These are phyloP conservation scores for Cataglyphis livida DNA, from an alignment of 2,888 invertebrate genomes.

Conservation along the genomic window DNA sequence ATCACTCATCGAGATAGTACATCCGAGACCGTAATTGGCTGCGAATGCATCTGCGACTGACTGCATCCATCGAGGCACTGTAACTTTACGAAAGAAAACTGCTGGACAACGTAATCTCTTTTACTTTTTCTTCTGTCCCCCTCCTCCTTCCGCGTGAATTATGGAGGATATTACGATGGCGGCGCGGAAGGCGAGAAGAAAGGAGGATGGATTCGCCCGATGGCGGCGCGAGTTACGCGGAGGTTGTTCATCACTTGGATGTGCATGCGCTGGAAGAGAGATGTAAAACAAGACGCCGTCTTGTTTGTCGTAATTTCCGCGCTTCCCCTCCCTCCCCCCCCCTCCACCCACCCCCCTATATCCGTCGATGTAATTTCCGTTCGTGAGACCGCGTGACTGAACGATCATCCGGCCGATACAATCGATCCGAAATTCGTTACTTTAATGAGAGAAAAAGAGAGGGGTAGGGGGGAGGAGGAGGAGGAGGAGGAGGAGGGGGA, in stretches of 20 bases:
- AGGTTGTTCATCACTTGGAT: slow-evolving; percentile 41
- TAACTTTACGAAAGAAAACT: slow-evolving; percentile 33
- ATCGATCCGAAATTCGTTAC: slow-evolving; percentile 20
- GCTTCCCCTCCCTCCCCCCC: background rate
- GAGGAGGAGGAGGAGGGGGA: background rate
- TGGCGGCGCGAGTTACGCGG: slow-evolving; percentile 59
- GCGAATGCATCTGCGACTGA: slow-evolving; percentile 45
- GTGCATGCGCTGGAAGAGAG: slow-evolving; percentile 11
- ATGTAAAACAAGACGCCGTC: slow-evolving; percentile 56
- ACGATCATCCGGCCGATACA: background rate
- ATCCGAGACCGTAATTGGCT: slow-evolving; percentile 64
- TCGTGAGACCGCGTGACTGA: slow-evolving; percentile 20
- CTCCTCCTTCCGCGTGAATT: slow-evolving; percentile 54
- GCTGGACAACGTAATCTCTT: slow-evolving; percentile 59
- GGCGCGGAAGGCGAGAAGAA: slow-evolving; percentile 54
- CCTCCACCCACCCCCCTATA: background rate
- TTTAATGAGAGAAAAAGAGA: background rate
- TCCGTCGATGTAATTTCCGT: slow-evolving; percentile 14
- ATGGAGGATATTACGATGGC: slow-evolving; percentile 68
- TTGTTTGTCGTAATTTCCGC: slow-evolving; percentile 56
- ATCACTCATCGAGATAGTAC: slow-evolving; percentile 6
- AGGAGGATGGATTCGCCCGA: slow-evolving; percentile 29
- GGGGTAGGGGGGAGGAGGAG: background rate
- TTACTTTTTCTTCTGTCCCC: slow-evolving; percentile 54
- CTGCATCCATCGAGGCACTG: slow-evolving; percentile 18